These are phyloP conservation scores for Camponotus floridanus DNA, from an alignment of 1,140 invertebrate species.

Conservation along the genomic window DNA sequence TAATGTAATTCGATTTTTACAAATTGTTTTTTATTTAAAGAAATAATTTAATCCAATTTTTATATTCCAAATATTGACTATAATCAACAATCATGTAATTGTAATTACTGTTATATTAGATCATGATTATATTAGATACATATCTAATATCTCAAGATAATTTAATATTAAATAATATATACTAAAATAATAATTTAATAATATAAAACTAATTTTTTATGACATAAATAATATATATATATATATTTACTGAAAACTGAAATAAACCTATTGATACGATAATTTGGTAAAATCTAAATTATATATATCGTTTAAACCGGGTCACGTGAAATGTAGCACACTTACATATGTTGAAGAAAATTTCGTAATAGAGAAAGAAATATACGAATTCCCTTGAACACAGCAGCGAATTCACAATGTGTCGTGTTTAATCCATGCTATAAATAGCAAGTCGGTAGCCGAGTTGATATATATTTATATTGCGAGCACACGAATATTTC, in stretches of 20 bases:
- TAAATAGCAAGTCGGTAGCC: constrained; percentile 58
- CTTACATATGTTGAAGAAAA: constrained; percentile 37
- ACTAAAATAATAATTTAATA: not conserved
- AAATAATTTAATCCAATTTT: not conserved
- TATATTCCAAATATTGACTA: not conserved
- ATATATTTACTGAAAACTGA: not conserved
- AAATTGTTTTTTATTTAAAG: not conserved
- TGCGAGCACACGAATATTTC: constrained; percentile 65
- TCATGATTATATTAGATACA: not conserved
- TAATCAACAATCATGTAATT: not conserved
- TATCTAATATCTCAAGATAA: not conserved
- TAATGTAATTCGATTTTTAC: not conserved
- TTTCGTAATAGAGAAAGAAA: constrained; percentile 50
- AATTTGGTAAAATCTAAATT: not conserved
- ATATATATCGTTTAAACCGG: constrained; percentile 23
- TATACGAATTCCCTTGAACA: constrained; percentile 38
- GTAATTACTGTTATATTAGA: not conserved
- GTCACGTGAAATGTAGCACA: constrained; percentile 6
- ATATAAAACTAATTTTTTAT: constrained; percentile 1
- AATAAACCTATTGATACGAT: not conserved
- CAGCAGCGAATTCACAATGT: constrained; percentile 23
- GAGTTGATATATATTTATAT: constrained; percentile 62
- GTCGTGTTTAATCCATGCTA: constrained; percentile 69
- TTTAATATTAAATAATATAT: not conserved
- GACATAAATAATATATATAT: not conserved